These are phyloP conservation scores for Drosophila quinaria DNA, from an alignment of 2,888 invertebrate species.

Conservation along the genomic window DNA sequence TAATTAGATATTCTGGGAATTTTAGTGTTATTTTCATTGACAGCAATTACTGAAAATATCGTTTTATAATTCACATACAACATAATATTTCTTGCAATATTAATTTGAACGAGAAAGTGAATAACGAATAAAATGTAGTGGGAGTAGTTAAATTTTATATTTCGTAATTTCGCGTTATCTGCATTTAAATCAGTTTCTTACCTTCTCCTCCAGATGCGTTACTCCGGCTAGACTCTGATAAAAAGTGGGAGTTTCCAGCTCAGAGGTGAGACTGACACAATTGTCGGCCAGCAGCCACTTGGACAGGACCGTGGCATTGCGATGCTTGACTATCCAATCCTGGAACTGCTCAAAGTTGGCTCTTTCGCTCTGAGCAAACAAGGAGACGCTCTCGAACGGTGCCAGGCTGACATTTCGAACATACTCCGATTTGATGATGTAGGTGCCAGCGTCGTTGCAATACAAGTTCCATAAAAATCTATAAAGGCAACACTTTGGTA, in stretches of 20 bases:
- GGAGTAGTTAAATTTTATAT: too few relatives aligned
- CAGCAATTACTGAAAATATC: background rate
- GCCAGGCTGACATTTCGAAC: conserved; percentile 88
- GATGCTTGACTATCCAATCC: conserved; percentile 91
- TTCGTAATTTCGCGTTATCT: too few relatives aligned
- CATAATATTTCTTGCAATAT: background rate
- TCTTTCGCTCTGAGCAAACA: conserved; percentile 86
- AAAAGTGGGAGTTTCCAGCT: conserved; percentile 95
- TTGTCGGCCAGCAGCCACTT: conserved; percentile 93
- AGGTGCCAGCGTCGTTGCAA: conserved; percentile 92
- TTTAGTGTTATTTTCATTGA: background rate
- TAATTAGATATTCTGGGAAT: background rate
- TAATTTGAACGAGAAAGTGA: background rate
- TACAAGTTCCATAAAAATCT: conserved; percentile 95
- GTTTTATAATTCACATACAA: background rate
- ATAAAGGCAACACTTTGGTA: background rate
- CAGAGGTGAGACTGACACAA: conserved; percentile 91
- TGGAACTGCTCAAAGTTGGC: conserved; percentile 91
- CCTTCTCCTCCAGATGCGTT: conserved; percentile 93
- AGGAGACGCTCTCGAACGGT: conserved; percentile 80
- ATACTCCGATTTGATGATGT: conserved; percentile 92
- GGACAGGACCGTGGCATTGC: conserved; percentile 92
- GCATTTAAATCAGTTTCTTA: conserved; percentile 85
- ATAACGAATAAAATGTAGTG: background rate
- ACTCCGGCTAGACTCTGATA: conserved; percentile 97